phyloP scores from a whole-genome alignment of 2,888 invertebrate species.

The Himalopsyche tibetana region DNA sequence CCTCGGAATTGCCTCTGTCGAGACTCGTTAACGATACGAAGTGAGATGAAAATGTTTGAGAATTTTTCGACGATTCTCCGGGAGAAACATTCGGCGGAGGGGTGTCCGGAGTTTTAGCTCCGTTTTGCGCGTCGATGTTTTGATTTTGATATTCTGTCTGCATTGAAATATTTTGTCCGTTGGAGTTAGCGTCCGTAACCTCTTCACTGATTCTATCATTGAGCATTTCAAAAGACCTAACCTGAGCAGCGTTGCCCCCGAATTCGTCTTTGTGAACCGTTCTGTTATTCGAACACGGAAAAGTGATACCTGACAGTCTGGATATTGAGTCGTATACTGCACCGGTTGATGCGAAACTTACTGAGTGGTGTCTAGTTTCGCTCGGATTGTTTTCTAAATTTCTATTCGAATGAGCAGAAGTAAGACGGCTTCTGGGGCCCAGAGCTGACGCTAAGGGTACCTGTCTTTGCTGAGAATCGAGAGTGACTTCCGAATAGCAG shows the following conservation, averaged over 20 bases:
- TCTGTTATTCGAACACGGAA: slow-evolving; percentile 49
- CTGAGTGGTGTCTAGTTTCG: slow-evolving; percentile 62
- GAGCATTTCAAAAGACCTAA: slow-evolving; percentile 61
- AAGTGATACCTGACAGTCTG: slow-evolving; percentile 61
- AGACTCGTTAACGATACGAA: slow-evolving; percentile 78
- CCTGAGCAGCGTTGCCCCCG: slow-evolving; percentile 1
- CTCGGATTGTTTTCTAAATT: slow-evolving; percentile 54
- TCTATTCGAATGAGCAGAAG: slow-evolving; percentile 64
- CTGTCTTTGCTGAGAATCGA: slow-evolving; percentile 79
- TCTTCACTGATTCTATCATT: slow-evolving; percentile 60
- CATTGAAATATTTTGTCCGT: slow-evolving; percentile 45
- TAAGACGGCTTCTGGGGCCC: slow-evolving; percentile 65
- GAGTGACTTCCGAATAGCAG: slow-evolving; percentile 80
- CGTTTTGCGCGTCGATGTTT: slow-evolving; percentile 50
- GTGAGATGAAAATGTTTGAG: slow-evolving; percentile 81
- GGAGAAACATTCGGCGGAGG: slow-evolving; percentile 82
- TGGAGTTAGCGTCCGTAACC: slow-evolving; percentile 33
- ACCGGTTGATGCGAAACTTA: slow-evolving; percentile 63
- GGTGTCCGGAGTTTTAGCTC: slow-evolving; percentile 79
- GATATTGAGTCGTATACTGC: slow-evolving; percentile 64
- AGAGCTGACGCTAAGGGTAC: slow-evolving; percentile 77
- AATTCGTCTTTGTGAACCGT: slow-evolving; percentile 62
- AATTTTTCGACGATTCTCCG: slow-evolving; percentile 72
- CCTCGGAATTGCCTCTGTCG: slow-evolving; percentile 71
- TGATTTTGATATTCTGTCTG: slow-evolving; percentile 7